Evolutionary conservation across 2,888 invertebrate species (phyloP).

Genomic region (Ennomos quercinarius): DNA sequence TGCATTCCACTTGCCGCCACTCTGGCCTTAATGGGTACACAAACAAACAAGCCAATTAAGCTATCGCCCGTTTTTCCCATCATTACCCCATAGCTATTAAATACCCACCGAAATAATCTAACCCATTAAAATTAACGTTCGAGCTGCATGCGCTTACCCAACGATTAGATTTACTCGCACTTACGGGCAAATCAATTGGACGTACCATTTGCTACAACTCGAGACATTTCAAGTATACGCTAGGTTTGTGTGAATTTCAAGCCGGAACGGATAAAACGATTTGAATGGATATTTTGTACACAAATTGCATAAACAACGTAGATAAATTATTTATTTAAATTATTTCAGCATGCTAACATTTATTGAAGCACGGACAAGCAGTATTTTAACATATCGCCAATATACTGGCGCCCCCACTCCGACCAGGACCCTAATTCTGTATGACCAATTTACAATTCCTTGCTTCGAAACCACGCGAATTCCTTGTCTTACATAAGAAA

Average conservation of each 20-base stretch:
- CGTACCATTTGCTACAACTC: constrained; percentile 20
- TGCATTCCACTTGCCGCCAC: background rate
- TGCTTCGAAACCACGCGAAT: no score
- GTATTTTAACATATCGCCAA: no score
- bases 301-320: no score
- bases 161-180: constrained; percentile 17
- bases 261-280: no score
- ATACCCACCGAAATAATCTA: constrained; percentile 32
- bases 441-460: no score
- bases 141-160: constrained; percentile 33
- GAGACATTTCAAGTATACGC: constrained; percentile 10
- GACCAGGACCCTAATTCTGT: no score
- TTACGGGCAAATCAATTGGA: constrained; percentile 22
- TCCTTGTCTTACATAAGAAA: no score
- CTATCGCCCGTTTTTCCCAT: constrained; percentile 40
- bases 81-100: constrained; percentile 27
- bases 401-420: no score
- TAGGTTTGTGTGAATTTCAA: background rate
- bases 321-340: no score
- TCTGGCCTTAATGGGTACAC: constrained; percentile 1
- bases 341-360: no score
- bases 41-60: constrained; percentile 34
- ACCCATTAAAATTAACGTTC: constrained; percentile 39
- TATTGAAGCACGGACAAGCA: no score
- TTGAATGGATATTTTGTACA: no score